These are phyloP conservation scores for Epistrophe grossulariae DNA, from an alignment of 2,888 invertebrate genomes.

Conservation along the genomic window DNA sequence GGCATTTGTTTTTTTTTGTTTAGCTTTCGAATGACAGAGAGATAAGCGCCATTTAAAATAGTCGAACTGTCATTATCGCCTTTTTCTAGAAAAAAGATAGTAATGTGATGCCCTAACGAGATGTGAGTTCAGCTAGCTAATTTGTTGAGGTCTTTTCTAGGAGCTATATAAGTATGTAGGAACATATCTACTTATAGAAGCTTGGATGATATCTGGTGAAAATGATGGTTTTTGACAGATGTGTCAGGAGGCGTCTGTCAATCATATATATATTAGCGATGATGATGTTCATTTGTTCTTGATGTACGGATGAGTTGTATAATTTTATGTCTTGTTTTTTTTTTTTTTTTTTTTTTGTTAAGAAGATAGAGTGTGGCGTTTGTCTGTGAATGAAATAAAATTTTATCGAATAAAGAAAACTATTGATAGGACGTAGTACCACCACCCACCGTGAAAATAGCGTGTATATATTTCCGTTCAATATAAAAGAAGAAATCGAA, in stretches of 20 bases:
- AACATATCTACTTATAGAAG: conserved; percentile 6
- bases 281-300: conserved; percentile 26
- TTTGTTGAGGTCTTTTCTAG: conserved; percentile 50
- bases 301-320: background rate
- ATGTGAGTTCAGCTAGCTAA: conserved; percentile 56
- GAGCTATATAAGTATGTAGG: too few relatives aligned
- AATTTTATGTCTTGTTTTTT: conserved; percentile 6
- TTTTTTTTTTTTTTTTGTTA: background rate
- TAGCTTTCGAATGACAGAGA: conserved; percentile 42
- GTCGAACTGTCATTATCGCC: conserved; percentile 15
- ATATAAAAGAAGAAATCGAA: background rate
- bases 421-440: background rate
- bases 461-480: background rate
- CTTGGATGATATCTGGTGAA: conserved; percentile 25
- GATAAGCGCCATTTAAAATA: conserved; percentile 70
- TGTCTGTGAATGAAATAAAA: conserved; percentile 11
- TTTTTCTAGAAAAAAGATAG: background rate
- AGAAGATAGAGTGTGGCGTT: conserved; percentile 66
- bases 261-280: conserved; percentile 7
- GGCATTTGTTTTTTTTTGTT: background rate
- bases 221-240: conserved; percentile 63
- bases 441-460: background rate
- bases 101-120: conserved; percentile 21
- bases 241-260: conserved; percentile 63
- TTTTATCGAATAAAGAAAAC: conserved; percentile 19